A percentile compares a stretch with the other conserved stretches of the same genome.
These are phyloP conservation scores for Propithecus coquereli DNA, from an alignment of 2,113 vertebrate genomes.

Conservation along the genomic window DNA sequence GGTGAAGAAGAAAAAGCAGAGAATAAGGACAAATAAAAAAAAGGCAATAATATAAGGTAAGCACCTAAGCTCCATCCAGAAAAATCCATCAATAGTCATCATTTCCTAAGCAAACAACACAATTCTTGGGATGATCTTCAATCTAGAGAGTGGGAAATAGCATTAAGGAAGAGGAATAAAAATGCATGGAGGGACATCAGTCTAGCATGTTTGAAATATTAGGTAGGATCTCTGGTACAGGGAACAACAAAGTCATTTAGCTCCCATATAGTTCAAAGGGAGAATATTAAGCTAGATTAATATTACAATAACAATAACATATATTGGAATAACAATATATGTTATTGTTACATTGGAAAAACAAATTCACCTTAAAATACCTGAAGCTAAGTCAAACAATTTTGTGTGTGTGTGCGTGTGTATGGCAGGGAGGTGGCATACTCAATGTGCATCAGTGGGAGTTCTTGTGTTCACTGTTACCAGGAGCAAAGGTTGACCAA, in stretches of 20 bases:
- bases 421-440: too few relatives aligned
- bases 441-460: neutral
- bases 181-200: accelerated
- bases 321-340: too few relatives aligned
- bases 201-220: neutral
- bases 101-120: neutral
- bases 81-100: neutral
- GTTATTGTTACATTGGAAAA: neutral
- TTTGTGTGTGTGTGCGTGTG: neutral
- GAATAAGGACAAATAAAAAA: neutral
- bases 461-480: neutral
- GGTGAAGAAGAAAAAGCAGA: neutral
- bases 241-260: neutral
- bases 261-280: neutral
- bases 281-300: neutral
- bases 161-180: neutral
- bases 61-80: neutral
- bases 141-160: accelerated
- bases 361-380: neutral
- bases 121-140: neutral
- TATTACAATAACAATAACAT: too few relatives aligned
- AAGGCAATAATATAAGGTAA: neutral
- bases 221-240: accelerated
- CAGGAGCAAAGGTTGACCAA: neutral
- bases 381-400: neutral